Conservation (phyloP, 2,888 invertebrate genomes). For the Eustalomyia histrio region DNA sequence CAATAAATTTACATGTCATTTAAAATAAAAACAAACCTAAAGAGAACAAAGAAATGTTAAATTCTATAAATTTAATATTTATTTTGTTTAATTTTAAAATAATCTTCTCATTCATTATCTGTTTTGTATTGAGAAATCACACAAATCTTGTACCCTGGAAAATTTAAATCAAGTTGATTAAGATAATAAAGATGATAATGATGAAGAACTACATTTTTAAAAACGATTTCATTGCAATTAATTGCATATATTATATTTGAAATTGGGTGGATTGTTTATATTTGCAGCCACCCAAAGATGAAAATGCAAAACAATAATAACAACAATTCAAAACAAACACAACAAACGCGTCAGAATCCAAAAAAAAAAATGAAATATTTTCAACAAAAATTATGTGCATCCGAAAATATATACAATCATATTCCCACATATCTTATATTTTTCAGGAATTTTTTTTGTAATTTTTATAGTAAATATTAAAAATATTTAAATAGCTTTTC, state of each 20-base stretch:
- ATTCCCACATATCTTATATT: not conserved
- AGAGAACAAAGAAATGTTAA: not conserved
- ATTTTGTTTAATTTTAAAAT: conserved; percentile 11
- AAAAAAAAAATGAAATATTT: not conserved
- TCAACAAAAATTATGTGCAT: not conserved
- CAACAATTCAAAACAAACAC: conserved; percentile 19
- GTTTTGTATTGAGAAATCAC: not conserved
- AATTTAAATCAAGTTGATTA: not conserved
- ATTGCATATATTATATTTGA: conserved; percentile 40
- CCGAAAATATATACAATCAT: not conserved
- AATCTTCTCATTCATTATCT: conserved; percentile 17
- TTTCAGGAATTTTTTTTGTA: conserved; percentile 39
- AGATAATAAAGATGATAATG: conserved; percentile 3
- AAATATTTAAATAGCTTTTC: not conserved
- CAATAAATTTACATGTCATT: not conserved
- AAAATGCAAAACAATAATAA: conserved; percentile 15
- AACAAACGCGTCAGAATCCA: conserved; percentile 43
- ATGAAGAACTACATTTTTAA: conserved; percentile 3
- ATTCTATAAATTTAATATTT: not conserved
- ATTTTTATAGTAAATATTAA: conserved; percentile 26
- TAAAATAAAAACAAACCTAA: conserved; percentile 5
- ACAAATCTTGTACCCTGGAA: not conserved
- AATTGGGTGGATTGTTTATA: conserved; percentile 45
- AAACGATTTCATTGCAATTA: conserved; percentile 41
- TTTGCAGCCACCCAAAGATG: conserved; percentile 42